phyloP scores from a whole-genome alignment of 2,888 invertebrate genomes.

The Cephus pygmeus region DNA sequence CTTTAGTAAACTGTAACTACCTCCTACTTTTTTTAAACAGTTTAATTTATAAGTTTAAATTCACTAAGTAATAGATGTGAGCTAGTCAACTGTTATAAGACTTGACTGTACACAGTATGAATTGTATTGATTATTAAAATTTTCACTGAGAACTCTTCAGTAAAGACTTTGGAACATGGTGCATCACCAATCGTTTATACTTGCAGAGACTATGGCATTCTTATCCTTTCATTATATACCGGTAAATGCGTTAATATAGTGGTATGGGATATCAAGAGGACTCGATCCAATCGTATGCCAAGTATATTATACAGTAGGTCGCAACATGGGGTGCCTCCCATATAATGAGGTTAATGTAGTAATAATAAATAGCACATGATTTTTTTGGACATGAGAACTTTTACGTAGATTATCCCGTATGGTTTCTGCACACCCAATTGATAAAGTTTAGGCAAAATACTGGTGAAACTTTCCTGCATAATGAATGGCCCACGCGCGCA shows the following conservation, averaged over 20 bases:
- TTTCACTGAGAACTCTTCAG: neutral
- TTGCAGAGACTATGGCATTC: neutral
- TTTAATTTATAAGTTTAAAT: neutral
- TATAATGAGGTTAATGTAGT: neutral
- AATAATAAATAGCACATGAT: neutral
- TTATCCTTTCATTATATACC: too few relatives aligned
- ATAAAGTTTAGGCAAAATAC: neutral
- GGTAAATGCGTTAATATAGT: too few relatives aligned
- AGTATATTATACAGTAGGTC: neutral
- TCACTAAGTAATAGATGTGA: neutral
- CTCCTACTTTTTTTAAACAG: neutral
- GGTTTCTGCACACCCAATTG: neutral
- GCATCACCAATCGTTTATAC: neutral
- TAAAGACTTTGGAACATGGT: neutral
- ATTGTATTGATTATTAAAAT: neutral
- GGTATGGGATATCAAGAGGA: neutral
- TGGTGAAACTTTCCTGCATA: neutral
- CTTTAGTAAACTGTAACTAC: neutral
- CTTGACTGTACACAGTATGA: neutral
- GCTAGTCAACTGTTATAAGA: neutral
- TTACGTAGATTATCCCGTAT: neutral
- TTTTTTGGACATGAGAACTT: neutral
- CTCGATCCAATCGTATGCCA: too few relatives aligned
- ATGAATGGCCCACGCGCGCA: conserved; percentile 16
- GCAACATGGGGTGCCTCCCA: neutral